Percentiles rank a stretch among this genome's conserved stretches.
phyloP scores from a whole-genome alignment of 2,113 vertebrate genomes.

The Bos indicus region DNA sequence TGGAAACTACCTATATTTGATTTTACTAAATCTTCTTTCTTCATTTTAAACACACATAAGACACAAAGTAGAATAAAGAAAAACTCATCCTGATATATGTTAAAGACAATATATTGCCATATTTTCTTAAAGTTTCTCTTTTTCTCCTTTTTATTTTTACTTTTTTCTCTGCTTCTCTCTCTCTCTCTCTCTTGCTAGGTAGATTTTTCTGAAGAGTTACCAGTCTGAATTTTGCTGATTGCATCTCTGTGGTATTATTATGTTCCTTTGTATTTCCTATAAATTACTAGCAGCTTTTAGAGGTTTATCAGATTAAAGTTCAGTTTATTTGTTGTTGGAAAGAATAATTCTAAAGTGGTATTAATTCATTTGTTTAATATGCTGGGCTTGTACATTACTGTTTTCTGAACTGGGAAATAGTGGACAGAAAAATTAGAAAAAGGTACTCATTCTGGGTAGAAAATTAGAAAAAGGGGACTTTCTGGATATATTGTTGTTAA shows the following conservation, averaged over 20 bases:
- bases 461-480: not conserved
- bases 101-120: not conserved
- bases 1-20: not conserved
- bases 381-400: not conserved
- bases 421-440: not conserved
- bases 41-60: not conserved
- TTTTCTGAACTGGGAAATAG: not conserved
- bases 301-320: slow-evolving; percentile 2
- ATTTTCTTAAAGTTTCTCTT: not conserved
- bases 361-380: slow-evolving; percentile 13
- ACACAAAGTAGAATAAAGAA: not conserved
- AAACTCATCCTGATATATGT: not conserved
- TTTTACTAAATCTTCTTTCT: not conserved
- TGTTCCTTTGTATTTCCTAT: slow-evolving; percentile 13
- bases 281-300: slow-evolving; percentile 15
- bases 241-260: not conserved
- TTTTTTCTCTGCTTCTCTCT: not conserved
- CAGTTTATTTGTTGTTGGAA: not conserved
- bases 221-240: slow-evolving; percentile 22
- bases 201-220: not conserved
- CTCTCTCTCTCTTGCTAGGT: not conserved
- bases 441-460: not conserved
- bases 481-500: not conserved
- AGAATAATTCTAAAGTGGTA: not conserved
- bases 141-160: not conserved